Base-by-base conservation (phyloP, 2,888 invertebrate genomes). In the Agrilus cyanescens region DNA sequence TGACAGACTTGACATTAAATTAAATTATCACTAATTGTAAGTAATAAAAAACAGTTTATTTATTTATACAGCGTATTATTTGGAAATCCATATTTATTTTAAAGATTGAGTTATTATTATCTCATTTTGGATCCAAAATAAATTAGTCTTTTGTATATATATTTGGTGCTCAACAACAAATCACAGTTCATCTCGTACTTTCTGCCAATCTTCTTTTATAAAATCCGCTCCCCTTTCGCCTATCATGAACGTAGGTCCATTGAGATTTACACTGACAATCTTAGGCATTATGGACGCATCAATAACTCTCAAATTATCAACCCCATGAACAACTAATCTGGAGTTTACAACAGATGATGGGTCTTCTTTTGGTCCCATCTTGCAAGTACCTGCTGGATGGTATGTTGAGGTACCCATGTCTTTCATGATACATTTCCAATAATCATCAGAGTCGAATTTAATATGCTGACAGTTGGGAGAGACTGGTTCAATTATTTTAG, bases 281-380 rank as follows among this genome's bases (percentile, higher is more conserved):
- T 65, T 73, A 0, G 87, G 88, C 84, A 89, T 87, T n/a, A 89
- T 71, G 52, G 85, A 85, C 1, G 80, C 85, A 59, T 89, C 89
- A 4, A 85, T 73, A 0, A 89, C 81, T 15, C 88, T 70, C 6
- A 89, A 67, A 1, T 73, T 70, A 3, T 66, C 61, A 0, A 87
- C 63, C 0, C 85, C 86, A 45, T 80, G 72, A 0, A 85, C 81
- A 57, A 66, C 68, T 6, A 85, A 57, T 40, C 78, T 70, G 0
- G 77, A 65, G 61, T 83, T 79, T 0, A 85, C 84, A 0, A 85
- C 85, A 2, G 88, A 85, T 0, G 74, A 76, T 1, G 74, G 73
- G 59, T 89, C 88, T 43, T 71, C 73, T 41, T 67, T 70, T 0
- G 87, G 85, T 1, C 89, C 82, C 84, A 85, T 85, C 56, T 82